Conservation (phyloP, 2,888 invertebrate genomes). For the Mimachlamys varia region DNA sequence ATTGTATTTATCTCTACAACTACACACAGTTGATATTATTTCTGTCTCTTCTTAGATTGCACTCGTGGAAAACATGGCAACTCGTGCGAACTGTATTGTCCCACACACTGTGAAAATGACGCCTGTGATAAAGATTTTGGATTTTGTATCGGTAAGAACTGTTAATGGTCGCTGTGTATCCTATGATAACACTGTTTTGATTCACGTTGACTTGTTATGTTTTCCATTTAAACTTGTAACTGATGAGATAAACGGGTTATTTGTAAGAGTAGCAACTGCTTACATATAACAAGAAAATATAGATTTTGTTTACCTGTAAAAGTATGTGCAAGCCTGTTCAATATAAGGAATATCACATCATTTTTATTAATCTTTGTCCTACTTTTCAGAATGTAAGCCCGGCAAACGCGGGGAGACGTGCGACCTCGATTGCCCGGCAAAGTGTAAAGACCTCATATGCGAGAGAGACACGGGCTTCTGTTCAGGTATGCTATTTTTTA, state of each 20-base stretch:
- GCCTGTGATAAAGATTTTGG: neutral
- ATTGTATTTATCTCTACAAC: too few species aligned
- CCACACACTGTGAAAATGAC: neutral
- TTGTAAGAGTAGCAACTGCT: neutral
- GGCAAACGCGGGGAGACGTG: neutral
- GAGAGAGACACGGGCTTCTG: neutral
- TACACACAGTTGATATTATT: too few species aligned
- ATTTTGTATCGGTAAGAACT: neutral
- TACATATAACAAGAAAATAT: neutral
- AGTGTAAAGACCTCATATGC: neutral
- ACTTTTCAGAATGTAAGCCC: neutral
- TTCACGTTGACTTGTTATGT: neutral
- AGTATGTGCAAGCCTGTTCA: neutral
- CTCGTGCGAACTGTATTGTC: neutral
- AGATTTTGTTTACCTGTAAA: neutral
- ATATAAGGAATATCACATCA: too few species aligned
- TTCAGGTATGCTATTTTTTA: neutral
- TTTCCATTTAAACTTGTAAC: too few species aligned
- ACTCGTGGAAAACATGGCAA: neutral
- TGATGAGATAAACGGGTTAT: neutral
- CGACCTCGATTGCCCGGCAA: neutral
- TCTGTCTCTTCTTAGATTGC: neutral
- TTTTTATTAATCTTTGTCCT: neutral
- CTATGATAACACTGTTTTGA: neutral
- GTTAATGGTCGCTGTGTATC: neutral